Percentiles rank a stretch among this genome's conserved stretches.
These are phyloP conservation scores for Vespertilio murinus DNA, from an alignment of 2,797 vertebrate species.

Conservation along the genomic window DNA sequence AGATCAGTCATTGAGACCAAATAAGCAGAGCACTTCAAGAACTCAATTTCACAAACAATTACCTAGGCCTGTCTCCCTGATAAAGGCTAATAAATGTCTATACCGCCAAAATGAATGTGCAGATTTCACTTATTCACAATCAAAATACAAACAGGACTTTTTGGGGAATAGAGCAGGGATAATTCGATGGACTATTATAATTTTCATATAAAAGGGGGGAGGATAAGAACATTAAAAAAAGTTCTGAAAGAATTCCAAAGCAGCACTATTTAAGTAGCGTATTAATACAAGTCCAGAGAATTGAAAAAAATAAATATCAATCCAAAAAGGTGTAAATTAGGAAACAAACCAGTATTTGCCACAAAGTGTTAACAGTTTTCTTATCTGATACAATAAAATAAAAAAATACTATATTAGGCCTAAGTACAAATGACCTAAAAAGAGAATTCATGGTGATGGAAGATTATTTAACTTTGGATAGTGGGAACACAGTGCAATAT, in stretches of 20 bases:
- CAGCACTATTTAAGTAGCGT: neutral
- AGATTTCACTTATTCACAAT: neutral
- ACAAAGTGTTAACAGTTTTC: neutral
- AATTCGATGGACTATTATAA: neutral
- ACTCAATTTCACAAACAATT: neutral
- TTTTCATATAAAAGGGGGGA: neutral
- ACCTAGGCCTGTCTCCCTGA: neutral
- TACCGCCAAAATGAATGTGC: neutral
- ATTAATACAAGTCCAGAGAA: neutral
- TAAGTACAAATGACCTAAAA: neutral
- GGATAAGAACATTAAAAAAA: neutral
- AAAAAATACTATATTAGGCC: neutral
- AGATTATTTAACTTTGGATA: too few relatives aligned
- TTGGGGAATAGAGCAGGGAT: too few relatives aligned
- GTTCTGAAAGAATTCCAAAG: neutral
- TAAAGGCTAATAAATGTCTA: neutral
- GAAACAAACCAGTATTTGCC: neutral
- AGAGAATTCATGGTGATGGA: neutral
- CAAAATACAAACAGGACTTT: neutral
- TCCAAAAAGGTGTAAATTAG: neutral
- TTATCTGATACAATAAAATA: neutral
- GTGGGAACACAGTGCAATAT: too few relatives aligned
- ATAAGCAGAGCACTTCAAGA: neutral
- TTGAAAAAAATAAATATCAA: neutral
- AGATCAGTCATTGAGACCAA: neutral